phyloP scores from a whole-genome alignment of 2,113 vertebrate genomes.

The Eira barbara region DNA sequence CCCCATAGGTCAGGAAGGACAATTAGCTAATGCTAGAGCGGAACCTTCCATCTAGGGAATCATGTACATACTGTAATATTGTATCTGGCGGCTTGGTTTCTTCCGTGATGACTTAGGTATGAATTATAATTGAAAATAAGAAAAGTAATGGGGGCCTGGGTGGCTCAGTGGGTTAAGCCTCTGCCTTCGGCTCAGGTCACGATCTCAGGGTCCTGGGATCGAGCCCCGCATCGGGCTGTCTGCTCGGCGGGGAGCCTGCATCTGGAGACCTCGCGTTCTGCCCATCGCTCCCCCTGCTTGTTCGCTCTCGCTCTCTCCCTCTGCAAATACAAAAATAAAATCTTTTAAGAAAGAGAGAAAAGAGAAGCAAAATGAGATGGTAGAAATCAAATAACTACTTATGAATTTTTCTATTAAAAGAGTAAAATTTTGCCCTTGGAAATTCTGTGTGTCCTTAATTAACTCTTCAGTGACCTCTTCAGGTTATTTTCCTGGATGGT shows the following conservation, averaged over 20 bases:
- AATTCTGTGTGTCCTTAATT: neutral
- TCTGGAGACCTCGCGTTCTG: neutral
- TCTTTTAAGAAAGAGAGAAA: neutral
- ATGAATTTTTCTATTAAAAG: neutral
- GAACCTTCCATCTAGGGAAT: neutral
- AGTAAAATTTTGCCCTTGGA: neutral
- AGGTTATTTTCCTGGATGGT: neutral
- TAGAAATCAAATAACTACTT: neutral
- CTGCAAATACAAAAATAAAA: neutral
- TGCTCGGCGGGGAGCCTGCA: neutral
- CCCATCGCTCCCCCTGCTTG: neutral
- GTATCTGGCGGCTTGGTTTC: neutral
- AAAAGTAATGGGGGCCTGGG: neutral
- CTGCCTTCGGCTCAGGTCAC: rapidly evolving
- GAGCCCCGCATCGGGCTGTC: no score
- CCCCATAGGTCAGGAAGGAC: neutral
- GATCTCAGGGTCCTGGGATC: no score
- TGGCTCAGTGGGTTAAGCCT: neutral
- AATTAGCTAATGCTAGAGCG: neutral
- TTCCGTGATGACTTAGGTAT: neutral
- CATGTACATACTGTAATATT: neutral
- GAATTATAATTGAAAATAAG: neutral
- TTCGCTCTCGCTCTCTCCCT: neutral
- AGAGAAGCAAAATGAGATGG: neutral
- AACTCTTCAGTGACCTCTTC: neutral